These are phyloP conservation scores for Hetaerina titia DNA, from an alignment of 2,888 invertebrate genomes.

Conservation along the genomic window DNA sequence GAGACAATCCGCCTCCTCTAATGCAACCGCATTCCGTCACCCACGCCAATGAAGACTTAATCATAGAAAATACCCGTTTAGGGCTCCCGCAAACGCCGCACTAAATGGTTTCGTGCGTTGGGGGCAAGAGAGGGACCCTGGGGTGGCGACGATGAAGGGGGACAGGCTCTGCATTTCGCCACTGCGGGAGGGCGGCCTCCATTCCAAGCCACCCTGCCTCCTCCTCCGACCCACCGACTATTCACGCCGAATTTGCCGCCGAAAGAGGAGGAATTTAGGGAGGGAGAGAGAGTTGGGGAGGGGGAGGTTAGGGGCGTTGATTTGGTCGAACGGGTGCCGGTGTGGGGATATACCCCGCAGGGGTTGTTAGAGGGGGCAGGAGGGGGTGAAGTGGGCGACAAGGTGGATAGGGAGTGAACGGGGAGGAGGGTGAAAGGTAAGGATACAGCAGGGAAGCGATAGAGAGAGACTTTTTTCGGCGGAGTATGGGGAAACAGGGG, in stretches of 20 bases:
- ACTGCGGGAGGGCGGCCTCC: neutral
- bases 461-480: neutral
- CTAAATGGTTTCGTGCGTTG: neutral
- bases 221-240: neutral
- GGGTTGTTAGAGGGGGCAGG: too few relatives aligned
- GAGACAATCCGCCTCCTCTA: neutral
- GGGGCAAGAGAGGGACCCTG: neutral
- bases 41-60: neutral
- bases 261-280: neutral
- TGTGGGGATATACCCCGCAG: neutral
- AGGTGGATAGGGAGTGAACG: neutral
- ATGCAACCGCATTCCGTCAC: neutral
- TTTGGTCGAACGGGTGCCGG: neutral
- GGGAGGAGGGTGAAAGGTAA: neutral
- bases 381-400: neutral
- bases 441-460: neutral
- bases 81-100: neutral
- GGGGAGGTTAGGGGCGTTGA: neutral
- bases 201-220: neutral
- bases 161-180: neutral
- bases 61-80: neutral
- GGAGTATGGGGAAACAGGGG: too few relatives aligned
- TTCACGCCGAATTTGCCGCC: constrained; percentile 30
- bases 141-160: neutral
- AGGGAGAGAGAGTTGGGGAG: neutral